These are phyloP conservation scores for Holotrichia oblita DNA, from an alignment of 1,140 invertebrate genomes.

Conservation along the genomic window DNA sequence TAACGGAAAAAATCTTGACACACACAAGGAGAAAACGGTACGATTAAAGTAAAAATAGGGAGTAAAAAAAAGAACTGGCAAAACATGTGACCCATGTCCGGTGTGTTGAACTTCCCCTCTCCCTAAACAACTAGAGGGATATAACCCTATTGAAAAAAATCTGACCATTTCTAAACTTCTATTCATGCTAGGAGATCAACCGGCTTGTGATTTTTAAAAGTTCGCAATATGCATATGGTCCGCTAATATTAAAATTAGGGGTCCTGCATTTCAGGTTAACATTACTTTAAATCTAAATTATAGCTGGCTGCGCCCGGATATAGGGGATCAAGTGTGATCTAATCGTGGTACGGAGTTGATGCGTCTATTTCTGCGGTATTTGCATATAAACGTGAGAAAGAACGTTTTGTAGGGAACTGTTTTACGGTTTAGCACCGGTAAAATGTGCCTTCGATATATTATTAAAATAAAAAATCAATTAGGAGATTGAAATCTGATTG, in stretches of 20 bases:
- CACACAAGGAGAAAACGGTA: neutral
- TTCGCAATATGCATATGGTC: neutral
- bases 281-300: neutral
- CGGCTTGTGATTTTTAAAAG: too few species aligned
- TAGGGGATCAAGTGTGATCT: neutral
- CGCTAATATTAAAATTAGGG: constrained; percentile 20
- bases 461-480: constrained; percentile 36
- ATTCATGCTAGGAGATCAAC: neutral
- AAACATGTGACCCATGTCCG: constrained; percentile 14
- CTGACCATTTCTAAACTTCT: neutral
- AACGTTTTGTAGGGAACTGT: neutral
- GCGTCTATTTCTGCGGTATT: neutral
- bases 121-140: neutral
- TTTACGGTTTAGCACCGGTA: neutral
- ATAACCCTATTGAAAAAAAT: constrained; percentile 7
- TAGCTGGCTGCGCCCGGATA: neutral
- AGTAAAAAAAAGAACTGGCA: neutral
- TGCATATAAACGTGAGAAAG: constrained; percentile 20
- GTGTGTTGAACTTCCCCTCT: neutral
- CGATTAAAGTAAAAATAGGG: constrained; percentile 29
- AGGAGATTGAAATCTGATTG: neutral
- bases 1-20: constrained; percentile 27
- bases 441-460: neutral
- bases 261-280: neutral
- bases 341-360: neutral